These are phyloP conservation scores for Cataglyphis hispanica DNA, from an alignment of 1,140 invertebrate species.

Conservation along the genomic window DNA sequence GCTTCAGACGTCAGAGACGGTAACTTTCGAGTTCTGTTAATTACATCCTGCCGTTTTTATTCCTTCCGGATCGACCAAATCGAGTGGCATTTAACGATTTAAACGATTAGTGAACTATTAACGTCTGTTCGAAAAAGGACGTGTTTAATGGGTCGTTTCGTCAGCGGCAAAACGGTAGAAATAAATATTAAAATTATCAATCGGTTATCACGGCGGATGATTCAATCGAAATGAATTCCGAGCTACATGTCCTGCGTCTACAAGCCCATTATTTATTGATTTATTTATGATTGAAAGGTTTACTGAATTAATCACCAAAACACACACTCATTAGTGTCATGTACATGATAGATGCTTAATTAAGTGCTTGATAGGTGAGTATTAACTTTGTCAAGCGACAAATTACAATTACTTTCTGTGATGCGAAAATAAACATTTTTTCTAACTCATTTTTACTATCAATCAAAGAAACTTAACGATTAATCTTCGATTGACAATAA, in stretches of 20 bases:
- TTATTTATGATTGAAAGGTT: constrained; percentile 11
- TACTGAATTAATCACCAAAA: not conserved
- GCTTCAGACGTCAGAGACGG: not conserved
- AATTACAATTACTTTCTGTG: not conserved
- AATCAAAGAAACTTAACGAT: too few species aligned
- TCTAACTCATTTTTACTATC: too few species aligned
- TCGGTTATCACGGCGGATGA: constrained; percentile 34
- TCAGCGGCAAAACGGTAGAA: not conserved
- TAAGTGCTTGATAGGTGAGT: not conserved
- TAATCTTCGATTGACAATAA: too few species aligned
- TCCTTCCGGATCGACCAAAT: constrained; percentile 60
- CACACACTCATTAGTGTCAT: not conserved
- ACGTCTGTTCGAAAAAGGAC: constrained; percentile 23
- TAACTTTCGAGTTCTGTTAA: constrained; percentile 29
- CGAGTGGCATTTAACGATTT: not conserved
- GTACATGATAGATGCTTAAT: constrained; percentile 1
- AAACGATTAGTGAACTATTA: not conserved
- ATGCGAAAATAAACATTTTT: not conserved
- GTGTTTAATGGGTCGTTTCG: constrained; percentile 34
- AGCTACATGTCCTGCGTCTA: not conserved
- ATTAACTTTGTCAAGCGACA: not conserved
- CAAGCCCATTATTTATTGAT: not conserved
- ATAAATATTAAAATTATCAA: constrained; percentile 44
- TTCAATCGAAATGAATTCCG: constrained; percentile 36
- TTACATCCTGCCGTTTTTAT: constrained; percentile 60